A percentile compares a stretch with the other conserved stretches of the same genome.
Evolutionary conservation across 2,888 invertebrate genomes (phyloP).

Genomic region (Druceiella hillmani): DNA sequence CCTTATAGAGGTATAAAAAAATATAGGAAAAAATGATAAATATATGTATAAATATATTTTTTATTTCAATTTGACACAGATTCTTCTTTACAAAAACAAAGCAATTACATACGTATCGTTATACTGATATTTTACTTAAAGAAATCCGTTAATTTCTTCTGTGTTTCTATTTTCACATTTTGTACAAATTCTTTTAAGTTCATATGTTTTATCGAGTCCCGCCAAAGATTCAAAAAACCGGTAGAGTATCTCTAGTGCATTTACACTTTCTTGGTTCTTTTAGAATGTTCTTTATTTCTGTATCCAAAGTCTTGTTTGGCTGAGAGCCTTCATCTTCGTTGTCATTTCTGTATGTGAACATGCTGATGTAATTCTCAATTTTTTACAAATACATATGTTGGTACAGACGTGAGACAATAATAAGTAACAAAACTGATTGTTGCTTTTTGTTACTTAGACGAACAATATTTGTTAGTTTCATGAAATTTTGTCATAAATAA

Average conservation of each 20-base stretch:
- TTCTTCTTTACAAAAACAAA: constrained; percentile 12
- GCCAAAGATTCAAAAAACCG: constrained; percentile 20
- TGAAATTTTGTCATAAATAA: too few species aligned
- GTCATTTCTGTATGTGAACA: constrained; percentile 20
- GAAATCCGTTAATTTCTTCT: constrained; percentile 23
- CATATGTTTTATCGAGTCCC: constrained; percentile 19
- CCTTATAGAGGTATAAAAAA: too few species aligned
- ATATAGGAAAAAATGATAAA: too few species aligned
- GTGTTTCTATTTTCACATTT: constrained; percentile 21
- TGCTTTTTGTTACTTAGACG: too few species aligned
- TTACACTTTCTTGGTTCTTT: too few species aligned
- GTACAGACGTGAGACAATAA: too few species aligned
- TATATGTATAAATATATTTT: too few species aligned
- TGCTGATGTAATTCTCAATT: constrained; percentile 17
- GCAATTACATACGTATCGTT: constrained; percentile 16
- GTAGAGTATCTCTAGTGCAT: constrained; percentile 20
- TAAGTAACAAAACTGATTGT: too few species aligned
- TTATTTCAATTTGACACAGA: too few species aligned
- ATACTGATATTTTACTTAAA: constrained; percentile 12
- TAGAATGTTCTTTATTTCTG: constrained; percentile 21
- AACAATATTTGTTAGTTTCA: too few species aligned
- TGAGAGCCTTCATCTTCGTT: constrained; percentile 24
- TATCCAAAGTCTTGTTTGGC: constrained; percentile 22
- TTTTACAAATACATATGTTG: too few species aligned
- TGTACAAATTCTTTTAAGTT: too few species aligned